A percentile compares a stretch with the other conserved stretches of the same genome.
Evolutionary conservation across 92 coral and sea anemone genomes (phyloP).

Genomic region (Palythoa grandis): DNA sequence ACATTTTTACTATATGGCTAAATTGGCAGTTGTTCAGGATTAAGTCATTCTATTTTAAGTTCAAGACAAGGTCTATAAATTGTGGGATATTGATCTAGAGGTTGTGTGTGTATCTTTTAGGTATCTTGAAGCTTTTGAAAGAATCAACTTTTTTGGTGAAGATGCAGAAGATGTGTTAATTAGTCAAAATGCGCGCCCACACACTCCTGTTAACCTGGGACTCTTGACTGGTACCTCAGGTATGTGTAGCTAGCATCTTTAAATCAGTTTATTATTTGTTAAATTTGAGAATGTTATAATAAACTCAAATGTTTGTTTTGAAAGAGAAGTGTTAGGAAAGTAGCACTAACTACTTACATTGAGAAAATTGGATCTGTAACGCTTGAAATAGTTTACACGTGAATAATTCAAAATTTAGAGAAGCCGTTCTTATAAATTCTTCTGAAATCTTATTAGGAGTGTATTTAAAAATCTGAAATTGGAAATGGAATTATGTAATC

Average conservation of each 20-base stretch:
- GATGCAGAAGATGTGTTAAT: conserved; percentile 89
- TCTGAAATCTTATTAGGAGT: no score
- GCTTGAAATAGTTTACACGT: no score
- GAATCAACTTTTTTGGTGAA: conserved; percentile 94
- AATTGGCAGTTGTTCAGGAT: not conserved
- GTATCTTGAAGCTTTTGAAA: conserved; percentile 87
- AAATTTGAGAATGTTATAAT: not conserved
- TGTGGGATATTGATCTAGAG: not conserved
- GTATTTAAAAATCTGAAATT: no score
- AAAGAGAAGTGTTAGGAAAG: no score
- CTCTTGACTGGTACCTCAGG: conserved; percentile 30
- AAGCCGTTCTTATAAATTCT: no score
- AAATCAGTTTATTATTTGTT: no score
- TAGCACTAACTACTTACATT: no score
- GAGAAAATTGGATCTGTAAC: no score
- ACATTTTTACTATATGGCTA: no score
- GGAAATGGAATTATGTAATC: no score
- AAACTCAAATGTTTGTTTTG: no score
- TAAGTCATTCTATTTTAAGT: not conserved
- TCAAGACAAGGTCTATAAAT: not conserved
- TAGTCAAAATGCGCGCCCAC: conserved; percentile 71
- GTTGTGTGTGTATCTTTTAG: conserved; percentile 19
- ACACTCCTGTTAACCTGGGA: conserved; percentile 67
- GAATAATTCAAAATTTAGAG: no score
- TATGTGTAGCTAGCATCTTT: not conserved